Base-by-base conservation (phyloP, 2,797 vertebrate genomes). In the Toxotes lorentzi region DNA sequence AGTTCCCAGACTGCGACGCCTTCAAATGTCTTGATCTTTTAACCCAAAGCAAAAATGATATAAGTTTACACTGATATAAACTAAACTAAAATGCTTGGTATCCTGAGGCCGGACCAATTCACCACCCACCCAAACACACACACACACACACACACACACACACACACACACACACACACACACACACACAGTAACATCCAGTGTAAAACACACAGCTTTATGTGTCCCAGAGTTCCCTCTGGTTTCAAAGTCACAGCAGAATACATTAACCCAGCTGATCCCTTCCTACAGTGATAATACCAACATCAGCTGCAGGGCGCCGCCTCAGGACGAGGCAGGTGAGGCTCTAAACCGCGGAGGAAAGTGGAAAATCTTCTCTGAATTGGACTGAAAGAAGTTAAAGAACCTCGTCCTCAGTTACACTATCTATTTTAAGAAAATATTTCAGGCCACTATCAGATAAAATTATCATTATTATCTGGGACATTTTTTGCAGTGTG, bases 401-500 rank as follows among this genome's bases (percentile, higher is more conserved):
- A 27, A 2, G 16, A 11, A 10, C n/a, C 57, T 59, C 7, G 16
- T 51, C 21, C 4, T 35, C 58, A 45, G 11, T 73, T 57, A 64
- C 32, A 16, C n/a, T 56, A 4, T 34, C 70, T 68, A 43, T 50
- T 79, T 75, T 53, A 24, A 48, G 66, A 56, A 23, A 47, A 43
- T 45, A 53, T 63, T 65, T 40, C 34, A 54, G 72, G 68, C 27
- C 41, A 1, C 19, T 30, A 51, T 40, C 53, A 35, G 47, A 75
- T 47, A 16, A 68, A 23, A 56, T 45, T 7, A 50, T 61, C 78
- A 30, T 30, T 59, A 45, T 58, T 82, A 73, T 75, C 73, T 79
- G 62, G 72, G 70, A 65, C 60, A 41, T 38, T 74, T 69, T 27
- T 62, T 70, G 69, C 24, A 23, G 70, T 5, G 41, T 43, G 51